Conservation (phyloP, 2,797 vertebrate genomes). For the Falco concolor region DNA sequence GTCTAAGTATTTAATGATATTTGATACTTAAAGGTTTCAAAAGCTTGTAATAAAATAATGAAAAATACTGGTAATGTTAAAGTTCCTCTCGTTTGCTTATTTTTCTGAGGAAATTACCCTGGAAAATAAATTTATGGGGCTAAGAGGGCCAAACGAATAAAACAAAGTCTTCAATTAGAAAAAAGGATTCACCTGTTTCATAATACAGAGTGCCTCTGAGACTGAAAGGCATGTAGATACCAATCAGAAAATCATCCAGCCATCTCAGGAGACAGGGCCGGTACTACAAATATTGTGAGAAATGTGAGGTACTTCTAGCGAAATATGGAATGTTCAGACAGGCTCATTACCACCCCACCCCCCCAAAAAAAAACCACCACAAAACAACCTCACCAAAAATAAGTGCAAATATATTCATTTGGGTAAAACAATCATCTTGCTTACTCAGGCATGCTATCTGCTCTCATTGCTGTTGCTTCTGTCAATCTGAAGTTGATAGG, state of each 20-base stretch:
- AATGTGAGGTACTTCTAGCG: not conserved
- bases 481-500: slow-evolving; percentile 75
- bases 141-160: slow-evolving; percentile 9
- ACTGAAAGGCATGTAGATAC: not conserved
- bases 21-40: not conserved
- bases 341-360: not conserved
- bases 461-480: slow-evolving; percentile 62
- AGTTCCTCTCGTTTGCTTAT: not conserved
- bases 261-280: not conserved
- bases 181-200: not conserved
- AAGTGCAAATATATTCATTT: slow-evolving; percentile 73
- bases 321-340: slow-evolving; percentile 12
- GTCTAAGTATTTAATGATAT: not conserved
- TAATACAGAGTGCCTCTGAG: not conserved
- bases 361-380: not conserved
- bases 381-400: slow-evolving; percentile 13
- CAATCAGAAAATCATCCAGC: not conserved
- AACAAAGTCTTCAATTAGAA: not conserved
- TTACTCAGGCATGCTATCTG: slow-evolving; percentile 68
- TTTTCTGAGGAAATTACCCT: not conserved
- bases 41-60: not conserved
- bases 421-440: slow-evolving; percentile 73
- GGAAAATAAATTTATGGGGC: not conserved
- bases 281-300: not conserved
- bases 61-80: not conserved